Conservation (phyloP, 1,140 invertebrate species). For the Drosophila melanica region DNA sequence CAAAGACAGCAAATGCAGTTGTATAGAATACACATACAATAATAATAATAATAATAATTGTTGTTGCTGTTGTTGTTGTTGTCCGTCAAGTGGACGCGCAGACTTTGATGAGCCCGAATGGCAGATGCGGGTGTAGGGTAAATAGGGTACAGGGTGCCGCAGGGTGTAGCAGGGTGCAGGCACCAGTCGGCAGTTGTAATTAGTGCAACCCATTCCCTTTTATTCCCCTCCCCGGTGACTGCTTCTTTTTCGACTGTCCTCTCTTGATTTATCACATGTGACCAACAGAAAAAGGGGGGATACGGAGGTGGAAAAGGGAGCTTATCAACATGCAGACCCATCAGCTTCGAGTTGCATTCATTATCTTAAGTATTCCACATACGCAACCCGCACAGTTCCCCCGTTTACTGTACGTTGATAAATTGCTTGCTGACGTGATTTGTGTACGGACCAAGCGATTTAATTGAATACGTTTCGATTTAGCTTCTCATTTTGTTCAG, state of each 20-base stretch:
- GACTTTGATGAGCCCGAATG: slow-evolving; percentile 2
- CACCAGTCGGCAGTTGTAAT: slow-evolving; percentile 1
- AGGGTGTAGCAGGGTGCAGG: not conserved
- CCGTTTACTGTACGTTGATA: slow-evolving; percentile 26
- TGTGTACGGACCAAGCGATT: slow-evolving; percentile 29
- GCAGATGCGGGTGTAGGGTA: not conserved
- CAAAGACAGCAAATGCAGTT: slow-evolving; percentile 1
- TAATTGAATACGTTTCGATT: slow-evolving; percentile 18
- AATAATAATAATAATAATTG: slow-evolving; percentile 4
- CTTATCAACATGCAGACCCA: slow-evolving; percentile 44
- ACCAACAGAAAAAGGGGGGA: not conserved
- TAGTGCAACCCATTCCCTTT: not conserved
- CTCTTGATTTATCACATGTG: slow-evolving; percentile 24
- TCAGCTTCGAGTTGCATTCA: slow-evolving; percentile 34
- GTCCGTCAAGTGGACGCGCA: slow-evolving; percentile 12
- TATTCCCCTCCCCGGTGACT: too few relatives aligned
- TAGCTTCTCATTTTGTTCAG: slow-evolving; percentile 20
- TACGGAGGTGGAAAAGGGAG: not conserved
- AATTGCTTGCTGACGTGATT: slow-evolving; percentile 53
- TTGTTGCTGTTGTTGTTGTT: slow-evolving; percentile 8
- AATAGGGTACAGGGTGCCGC: not conserved
- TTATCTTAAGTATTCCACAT: slow-evolving; percentile 42
- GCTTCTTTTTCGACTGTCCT: not conserved
- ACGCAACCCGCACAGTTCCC: not conserved
- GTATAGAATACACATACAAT: slow-evolving; percentile 14